phyloP scores from a whole-genome alignment of 2,113 vertebrate species.

The Mesitornis unicolor region DNA sequence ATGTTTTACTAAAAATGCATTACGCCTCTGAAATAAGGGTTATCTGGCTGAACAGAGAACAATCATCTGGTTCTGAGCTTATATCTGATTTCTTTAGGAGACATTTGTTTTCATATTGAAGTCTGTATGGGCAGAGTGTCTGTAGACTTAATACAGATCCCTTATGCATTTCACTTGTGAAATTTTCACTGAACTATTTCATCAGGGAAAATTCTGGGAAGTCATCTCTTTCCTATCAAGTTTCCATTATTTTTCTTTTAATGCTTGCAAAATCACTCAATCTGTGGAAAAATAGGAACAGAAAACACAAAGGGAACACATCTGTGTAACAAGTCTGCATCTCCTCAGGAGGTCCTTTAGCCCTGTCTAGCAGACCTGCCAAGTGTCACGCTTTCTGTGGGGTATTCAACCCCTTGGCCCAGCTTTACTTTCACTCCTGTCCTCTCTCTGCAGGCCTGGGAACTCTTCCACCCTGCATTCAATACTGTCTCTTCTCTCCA shows the following conservation, averaged over 20 bases:
- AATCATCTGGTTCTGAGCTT: background rate
- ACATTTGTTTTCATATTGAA: background rate
- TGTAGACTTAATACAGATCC: background rate
- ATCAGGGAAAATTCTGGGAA: background rate
- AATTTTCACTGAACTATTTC: background rate
- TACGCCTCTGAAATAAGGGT: background rate
- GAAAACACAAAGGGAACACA: background rate
- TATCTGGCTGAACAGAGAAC: background rate
- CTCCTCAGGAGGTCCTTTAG: background rate
- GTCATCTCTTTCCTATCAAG: background rate
- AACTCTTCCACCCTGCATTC: fast-evolving
- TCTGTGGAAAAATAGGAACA: background rate
- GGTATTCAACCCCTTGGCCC: background rate
- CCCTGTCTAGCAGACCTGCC: background rate
- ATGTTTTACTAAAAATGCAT: background rate
- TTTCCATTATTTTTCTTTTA: background rate
- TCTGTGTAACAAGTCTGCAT: background rate
- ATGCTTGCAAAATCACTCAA: background rate
- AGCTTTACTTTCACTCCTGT: background rate
- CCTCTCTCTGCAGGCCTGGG: background rate
- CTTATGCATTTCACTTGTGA: background rate
- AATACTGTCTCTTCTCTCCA: background rate
- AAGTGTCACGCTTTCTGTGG: background rate
- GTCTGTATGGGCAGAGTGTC: background rate
- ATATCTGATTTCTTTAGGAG: fast-evolving